phyloP scores from a whole-genome alignment of 2,113 vertebrate species.

The Rhinichthys klamathensis region DNA sequence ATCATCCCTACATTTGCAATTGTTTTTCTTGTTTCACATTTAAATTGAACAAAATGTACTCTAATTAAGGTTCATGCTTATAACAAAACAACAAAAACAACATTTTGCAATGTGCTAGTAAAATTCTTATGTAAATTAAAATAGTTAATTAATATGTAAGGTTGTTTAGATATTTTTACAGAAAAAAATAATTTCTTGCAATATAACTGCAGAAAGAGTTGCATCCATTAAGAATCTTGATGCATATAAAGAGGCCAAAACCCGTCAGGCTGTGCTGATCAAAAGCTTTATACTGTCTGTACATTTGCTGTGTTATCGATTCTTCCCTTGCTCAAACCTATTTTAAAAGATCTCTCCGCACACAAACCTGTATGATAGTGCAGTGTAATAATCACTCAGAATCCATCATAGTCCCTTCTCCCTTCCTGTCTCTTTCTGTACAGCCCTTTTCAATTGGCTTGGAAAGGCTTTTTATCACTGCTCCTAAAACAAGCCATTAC shows the following conservation, averaged over 20 bases:
- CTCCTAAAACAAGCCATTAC: constrained; percentile 54
- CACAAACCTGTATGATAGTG: constrained; percentile 23
- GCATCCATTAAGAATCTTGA: constrained; percentile 31
- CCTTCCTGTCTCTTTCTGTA: neutral
- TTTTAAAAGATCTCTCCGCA: constrained; percentile 36
- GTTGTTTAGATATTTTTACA: neutral
- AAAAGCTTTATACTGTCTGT: constrained; percentile 15
- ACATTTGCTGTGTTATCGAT: constrained; percentile 44
- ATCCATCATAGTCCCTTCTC: constrained; percentile 20
- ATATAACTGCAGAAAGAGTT: neutral
- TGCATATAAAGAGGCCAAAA: constrained; percentile 3
- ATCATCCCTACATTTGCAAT: too few species aligned
- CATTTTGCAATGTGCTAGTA: neutral
- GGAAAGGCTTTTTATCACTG: constrained; percentile 47
- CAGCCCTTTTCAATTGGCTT: constrained; percentile 18
- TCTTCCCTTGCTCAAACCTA: constrained; percentile 25
- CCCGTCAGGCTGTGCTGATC: neutral
- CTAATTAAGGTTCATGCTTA: neutral
- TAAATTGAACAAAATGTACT: too few species aligned
- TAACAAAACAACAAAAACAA: neutral
- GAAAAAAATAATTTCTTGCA: neutral
- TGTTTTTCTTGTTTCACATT: too few species aligned
- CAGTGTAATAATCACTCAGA: constrained; percentile 24
- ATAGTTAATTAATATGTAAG: constrained; percentile 2
- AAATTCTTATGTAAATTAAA: neutral